A percentile compares a stretch with the other conserved stretches of the same genome.
phyloP scores from a whole-genome alignment of 1,140 invertebrate species.

The Octopus bimaculoides region DNA sequence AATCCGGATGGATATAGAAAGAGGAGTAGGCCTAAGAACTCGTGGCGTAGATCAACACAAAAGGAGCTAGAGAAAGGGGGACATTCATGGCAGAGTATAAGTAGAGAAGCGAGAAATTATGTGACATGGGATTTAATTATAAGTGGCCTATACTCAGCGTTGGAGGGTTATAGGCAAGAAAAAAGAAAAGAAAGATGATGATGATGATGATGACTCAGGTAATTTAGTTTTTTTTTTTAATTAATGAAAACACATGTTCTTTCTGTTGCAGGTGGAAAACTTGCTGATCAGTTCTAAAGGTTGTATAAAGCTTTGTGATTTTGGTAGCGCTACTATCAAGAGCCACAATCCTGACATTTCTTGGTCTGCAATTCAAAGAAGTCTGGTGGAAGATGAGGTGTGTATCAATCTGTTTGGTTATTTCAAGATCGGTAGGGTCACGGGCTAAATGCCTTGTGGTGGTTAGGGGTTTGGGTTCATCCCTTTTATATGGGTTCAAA shows the following conservation, averaged over 20 bases:
- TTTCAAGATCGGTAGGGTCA: not conserved
- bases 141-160: too few relatives aligned
- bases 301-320: constrained; percentile 95
- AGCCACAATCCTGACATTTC: constrained; percentile 78
- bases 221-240: not conserved
- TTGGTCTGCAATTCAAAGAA: constrained; percentile 90
- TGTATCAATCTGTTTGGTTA: not conserved
- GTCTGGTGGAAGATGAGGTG: constrained; percentile 91
- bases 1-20: too few relatives aligned
- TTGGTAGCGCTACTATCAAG: constrained; percentile 91
- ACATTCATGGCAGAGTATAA: too few relatives aligned
- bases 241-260: not conserved
- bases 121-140: too few relatives aligned
- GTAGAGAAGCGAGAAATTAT: too few relatives aligned
- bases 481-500: not conserved
- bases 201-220: too few relatives aligned
- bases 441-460: not conserved
- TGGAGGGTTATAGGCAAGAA: too few relatives aligned
- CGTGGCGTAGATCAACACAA: too few relatives aligned
- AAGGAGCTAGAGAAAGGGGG: too few relatives aligned
- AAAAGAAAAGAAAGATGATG: too few relatives aligned
- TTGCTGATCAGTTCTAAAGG: constrained; percentile 76
- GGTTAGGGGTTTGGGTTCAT: not conserved
- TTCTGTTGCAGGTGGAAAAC: constrained; percentile 65
- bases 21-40: too few relatives aligned